Evolutionary conservation across 2,888 invertebrate genomes (phyloP).

Genomic region (Thecophora atra): DNA sequence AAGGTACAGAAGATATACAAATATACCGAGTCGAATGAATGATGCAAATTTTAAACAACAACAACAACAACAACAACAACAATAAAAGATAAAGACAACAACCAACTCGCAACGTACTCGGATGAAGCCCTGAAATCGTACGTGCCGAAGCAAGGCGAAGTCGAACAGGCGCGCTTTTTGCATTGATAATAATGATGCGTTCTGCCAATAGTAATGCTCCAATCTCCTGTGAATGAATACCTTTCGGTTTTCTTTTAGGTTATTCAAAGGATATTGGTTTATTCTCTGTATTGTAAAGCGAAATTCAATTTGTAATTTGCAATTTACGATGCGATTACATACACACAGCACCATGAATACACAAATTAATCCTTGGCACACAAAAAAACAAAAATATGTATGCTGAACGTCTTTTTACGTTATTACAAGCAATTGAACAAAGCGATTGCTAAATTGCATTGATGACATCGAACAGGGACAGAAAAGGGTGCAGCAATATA

Average conservation of each 20-base stretch:
- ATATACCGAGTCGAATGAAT: constrained; percentile 7
- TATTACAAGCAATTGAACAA: no score
- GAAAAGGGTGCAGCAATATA: no score
- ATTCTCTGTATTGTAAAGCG: constrained; percentile 9
- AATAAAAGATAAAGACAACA: background rate
- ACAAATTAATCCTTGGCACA: no score
- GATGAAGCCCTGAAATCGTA: background rate
- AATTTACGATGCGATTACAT: constrained; percentile 26
- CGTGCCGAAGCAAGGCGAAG: background rate
- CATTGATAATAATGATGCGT: background rate
- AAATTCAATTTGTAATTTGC: constrained; percentile 34
- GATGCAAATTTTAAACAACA: constrained; percentile 18
- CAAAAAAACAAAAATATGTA: no score
- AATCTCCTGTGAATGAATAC: background rate
- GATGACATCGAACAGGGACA: background rate
- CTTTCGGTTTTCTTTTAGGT: constrained; percentile 10
- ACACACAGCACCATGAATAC: no score
- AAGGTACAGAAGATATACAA: background rate
- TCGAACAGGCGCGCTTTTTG: no score
- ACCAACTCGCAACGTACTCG: background rate
- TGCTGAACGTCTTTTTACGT: no score
- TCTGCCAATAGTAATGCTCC: background rate
- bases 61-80: constrained; percentile 19
- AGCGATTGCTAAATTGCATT: background rate
- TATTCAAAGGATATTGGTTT: background rate